Percentiles rank a stretch among this genome's conserved stretches.
Evolutionary conservation across 2,113 vertebrate genomes (phyloP).

Genomic region (Rafetus swinhoei): DNA sequence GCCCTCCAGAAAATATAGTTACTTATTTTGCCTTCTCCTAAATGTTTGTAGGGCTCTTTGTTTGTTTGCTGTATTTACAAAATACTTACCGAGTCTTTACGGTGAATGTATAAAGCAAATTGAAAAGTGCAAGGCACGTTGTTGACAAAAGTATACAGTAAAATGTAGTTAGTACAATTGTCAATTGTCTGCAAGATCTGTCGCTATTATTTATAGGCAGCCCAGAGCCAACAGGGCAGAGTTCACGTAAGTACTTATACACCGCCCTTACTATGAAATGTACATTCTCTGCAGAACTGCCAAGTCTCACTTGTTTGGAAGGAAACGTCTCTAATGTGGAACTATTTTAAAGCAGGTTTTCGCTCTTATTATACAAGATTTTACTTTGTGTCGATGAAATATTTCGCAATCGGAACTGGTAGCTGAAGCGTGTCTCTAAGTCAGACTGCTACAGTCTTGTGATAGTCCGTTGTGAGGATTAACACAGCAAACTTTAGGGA

Average conservation of each 20-base stretch:
- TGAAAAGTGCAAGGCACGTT: background rate
- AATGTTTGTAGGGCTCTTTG: background rate
- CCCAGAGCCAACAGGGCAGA: background rate
- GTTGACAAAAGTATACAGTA: background rate
- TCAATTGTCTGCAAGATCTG: background rate
- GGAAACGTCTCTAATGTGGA: constrained; percentile 8
- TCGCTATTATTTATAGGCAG: background rate
- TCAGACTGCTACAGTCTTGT: too few species aligned
- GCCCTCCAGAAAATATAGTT: background rate
- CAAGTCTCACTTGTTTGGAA: background rate
- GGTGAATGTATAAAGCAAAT: background rate
- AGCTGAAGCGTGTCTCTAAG: background rate
- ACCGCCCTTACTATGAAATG: background rate
- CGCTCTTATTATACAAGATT: background rate
- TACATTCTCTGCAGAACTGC: background rate
- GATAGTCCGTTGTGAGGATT: background rate
- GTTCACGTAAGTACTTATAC: background rate
- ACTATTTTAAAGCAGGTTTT: background rate
- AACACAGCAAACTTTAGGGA: rapidly evolving
- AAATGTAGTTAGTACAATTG: background rate
- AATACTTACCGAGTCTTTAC: background rate
- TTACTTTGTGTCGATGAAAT: background rate
- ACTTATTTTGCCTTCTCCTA: background rate
- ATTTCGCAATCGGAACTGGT: background rate
- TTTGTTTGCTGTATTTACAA: background rate